phyloP scores from a whole-genome alignment of 2,797 vertebrate genomes.

The Chrosomus eos region DNA sequence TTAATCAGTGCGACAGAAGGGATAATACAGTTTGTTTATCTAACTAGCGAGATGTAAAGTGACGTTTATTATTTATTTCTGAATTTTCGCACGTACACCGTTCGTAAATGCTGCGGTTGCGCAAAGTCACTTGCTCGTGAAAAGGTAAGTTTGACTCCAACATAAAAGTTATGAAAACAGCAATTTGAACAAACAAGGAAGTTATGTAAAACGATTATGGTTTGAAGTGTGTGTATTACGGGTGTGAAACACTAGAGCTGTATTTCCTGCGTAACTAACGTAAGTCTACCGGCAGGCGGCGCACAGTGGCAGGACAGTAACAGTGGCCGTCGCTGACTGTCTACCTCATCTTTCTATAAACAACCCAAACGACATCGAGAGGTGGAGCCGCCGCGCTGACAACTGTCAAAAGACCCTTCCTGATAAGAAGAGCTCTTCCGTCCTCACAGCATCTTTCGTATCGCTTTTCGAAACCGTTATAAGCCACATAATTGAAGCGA shows the following conservation, averaged over 20 bases:
- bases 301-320: background rate
- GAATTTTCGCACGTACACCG: background rate
- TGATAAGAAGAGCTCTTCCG: constrained; percentile 27
- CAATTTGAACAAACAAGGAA: background rate
- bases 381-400: constrained; percentile 24
- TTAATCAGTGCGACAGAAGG: background rate
- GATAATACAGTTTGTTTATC: background rate
- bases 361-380: constrained; percentile 19
- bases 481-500: background rate
- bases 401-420: constrained; percentile 51
- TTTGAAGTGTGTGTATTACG: background rate
- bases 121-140: background rate
- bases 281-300: background rate
- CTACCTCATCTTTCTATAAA: constrained; percentile 19
- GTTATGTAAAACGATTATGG: background rate
- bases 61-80: constrained; percentile 21
- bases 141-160: constrained; percentile 12
- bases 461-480: background rate
- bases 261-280: background rate
- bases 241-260: background rate
- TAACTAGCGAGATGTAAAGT: background rate
- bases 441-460: constrained; percentile 26
- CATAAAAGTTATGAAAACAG: background rate
- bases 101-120: too few species aligned
- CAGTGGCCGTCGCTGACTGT: background rate